Evolutionary conservation across 2,797 vertebrate genomes (phyloP).

Genomic region (Limosa lapponica): DNA sequence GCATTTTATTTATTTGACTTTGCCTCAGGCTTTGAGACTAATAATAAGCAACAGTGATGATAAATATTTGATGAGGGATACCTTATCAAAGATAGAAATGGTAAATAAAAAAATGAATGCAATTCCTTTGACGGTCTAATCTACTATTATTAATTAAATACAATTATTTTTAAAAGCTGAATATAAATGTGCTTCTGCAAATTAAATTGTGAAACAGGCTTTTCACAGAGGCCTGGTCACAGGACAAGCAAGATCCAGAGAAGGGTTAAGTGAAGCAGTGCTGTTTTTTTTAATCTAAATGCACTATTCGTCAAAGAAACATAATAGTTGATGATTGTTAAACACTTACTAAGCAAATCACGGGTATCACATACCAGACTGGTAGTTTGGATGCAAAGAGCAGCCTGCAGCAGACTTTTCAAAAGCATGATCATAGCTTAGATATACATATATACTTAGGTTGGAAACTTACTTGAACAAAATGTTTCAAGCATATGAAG

Average conservation of each 20-base stretch:
- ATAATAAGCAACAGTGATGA: conserved; percentile 26
- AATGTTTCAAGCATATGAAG: neutral
- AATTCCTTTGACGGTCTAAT: neutral
- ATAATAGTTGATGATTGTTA: neutral
- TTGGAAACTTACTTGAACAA: neutral
- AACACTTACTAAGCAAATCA: neutral
- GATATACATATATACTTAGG: neutral
- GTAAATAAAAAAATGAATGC: neutral
- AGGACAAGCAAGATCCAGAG: neutral
- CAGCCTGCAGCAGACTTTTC: neutral
- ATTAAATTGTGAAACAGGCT: neutral
- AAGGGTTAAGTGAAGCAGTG: neutral
- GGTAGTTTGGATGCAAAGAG: neutral
- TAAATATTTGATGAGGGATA: neutral
- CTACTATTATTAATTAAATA: neutral
- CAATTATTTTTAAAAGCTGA: neutral
- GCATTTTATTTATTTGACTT: conserved; percentile 65
- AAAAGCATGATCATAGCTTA: neutral
- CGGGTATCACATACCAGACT: neutral
- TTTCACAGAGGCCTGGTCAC: neutral
- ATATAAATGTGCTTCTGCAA: neutral
- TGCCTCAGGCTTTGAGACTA: conserved; percentile 51
- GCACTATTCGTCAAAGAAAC: neutral
- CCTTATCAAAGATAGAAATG: neutral
- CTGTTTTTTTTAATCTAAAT: neutral